phyloP scores from a whole-genome alignment of 2,113 vertebrate species.

The Boleophthalmus pectinirostris region DNA sequence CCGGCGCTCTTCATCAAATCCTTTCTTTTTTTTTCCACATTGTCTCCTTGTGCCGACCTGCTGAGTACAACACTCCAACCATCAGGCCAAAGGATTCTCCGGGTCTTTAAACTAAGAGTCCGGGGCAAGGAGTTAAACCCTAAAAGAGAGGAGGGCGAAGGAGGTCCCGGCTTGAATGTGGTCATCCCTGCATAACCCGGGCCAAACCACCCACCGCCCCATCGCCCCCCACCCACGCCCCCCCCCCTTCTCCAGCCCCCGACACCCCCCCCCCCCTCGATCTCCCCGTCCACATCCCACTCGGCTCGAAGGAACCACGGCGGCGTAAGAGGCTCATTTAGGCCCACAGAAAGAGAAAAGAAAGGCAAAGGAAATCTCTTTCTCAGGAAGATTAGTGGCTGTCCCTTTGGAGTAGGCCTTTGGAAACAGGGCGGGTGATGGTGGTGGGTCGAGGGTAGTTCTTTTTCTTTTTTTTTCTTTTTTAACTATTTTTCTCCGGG shows the following conservation, averaged over 20 bases:
- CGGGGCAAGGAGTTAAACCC: constrained; percentile 54
- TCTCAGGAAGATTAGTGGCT: constrained; percentile 83
- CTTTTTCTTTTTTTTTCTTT: neutral
- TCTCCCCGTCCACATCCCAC: constrained; percentile 39
- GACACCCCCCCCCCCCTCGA: neutral
- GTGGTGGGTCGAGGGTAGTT: neutral
- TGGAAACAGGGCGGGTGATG: constrained; percentile 44
- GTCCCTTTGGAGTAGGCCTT: constrained; percentile 72
- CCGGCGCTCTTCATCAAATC: neutral
- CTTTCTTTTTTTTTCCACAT: neutral
- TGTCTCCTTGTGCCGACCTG: neutral
- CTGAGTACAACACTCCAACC: constrained; percentile 20
- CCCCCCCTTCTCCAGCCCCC: constrained; percentile 21
- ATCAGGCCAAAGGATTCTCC: constrained; percentile 26
- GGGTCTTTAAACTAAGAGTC: constrained; percentile 34
- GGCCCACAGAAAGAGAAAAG: constrained; percentile 56
- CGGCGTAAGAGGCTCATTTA: constrained; percentile 76
- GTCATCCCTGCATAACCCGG: constrained; percentile 57
- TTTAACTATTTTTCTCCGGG: constrained; percentile 62
- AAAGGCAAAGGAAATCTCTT: constrained; percentile 73
- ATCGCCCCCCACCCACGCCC: too few species aligned
- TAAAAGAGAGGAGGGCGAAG: constrained; percentile 14
- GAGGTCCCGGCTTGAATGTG: constrained; percentile 53
- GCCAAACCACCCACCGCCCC: constrained; percentile 16
- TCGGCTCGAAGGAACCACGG: constrained; percentile 55